phyloP scores from a whole-genome alignment of 2,797 vertebrate genomes.

The Pseudotriccus pelzelni region DNA sequence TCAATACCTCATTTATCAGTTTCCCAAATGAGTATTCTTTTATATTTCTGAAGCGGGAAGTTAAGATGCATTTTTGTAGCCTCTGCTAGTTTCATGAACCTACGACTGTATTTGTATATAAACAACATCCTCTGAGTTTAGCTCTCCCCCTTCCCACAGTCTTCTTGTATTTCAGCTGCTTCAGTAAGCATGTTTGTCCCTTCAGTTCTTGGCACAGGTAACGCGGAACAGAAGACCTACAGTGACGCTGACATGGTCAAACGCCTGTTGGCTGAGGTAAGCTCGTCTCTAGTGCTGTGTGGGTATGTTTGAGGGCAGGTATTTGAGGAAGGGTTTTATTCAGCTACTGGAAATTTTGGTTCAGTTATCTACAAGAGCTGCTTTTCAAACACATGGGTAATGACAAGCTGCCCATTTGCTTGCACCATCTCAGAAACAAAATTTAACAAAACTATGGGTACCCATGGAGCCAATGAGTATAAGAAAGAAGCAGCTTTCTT shows the following conservation, averaged over 20 bases:
- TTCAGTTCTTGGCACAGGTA: constrained; percentile 86
- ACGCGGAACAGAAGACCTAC: constrained; percentile 87
- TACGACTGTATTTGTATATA: not conserved
- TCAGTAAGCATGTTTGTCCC: constrained; percentile 26
- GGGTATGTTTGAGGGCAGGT: not conserved
- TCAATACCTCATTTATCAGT: not conserved
- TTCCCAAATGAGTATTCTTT: not conserved
- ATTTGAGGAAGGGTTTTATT: not conserved
- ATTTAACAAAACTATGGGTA: not conserved
- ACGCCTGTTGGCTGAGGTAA: constrained; percentile 92
- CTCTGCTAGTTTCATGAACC: not conserved
- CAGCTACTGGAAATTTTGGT: not conserved
- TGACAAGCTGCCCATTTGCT: not conserved
- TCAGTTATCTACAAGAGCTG: not conserved
- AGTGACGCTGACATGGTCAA: constrained; percentile 92
- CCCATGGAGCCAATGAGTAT: not conserved
- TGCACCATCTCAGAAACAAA: not conserved
- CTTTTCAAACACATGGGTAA: not conserved
- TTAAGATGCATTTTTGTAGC: not conserved
- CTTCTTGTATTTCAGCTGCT: not conserved
- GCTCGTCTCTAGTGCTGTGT: not conserved
- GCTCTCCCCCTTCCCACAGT: not conserved
- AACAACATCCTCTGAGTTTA: not conserved
- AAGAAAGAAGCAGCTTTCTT: not conserved
- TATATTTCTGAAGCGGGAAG: not conserved